phyloP scores from a whole-genome alignment of 2,888 invertebrate species.

The Troides helena region DNA sequence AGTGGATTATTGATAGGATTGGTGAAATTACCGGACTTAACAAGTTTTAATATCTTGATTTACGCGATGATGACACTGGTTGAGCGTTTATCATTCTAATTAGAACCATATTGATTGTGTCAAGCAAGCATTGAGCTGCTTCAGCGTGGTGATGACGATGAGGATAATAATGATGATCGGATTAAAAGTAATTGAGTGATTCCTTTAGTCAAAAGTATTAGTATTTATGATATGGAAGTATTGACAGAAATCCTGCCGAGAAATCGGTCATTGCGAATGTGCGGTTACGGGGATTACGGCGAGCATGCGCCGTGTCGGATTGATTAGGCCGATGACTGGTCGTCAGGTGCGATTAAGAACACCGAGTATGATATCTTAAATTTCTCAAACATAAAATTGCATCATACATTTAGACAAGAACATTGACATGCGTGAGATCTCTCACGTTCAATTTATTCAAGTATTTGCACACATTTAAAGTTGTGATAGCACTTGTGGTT shows the following conservation, averaged over 20 bases:
- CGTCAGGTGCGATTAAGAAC: constrained; percentile 51
- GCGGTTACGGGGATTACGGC: constrained; percentile 34
- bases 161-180: too few species aligned
- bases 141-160: too few species aligned
- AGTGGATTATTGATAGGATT: too few species aligned
- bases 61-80: too few species aligned
- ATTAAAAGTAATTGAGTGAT: too few species aligned
- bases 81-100: too few species aligned
- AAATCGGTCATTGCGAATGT: constrained; percentile 21
- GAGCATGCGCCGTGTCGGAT: constrained; percentile 42
- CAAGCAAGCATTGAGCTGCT: too few species aligned
- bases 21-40: too few species aligned
- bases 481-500: not conserved
- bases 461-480: not conserved
- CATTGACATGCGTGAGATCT: constrained; percentile 39
- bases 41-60: too few species aligned
- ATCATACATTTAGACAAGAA: constrained; percentile 41
- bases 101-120: too few species aligned
- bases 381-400: constrained; percentile 54
- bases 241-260: constrained; percentile 25
- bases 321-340: constrained; percentile 52
- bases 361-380: constrained; percentile 44
- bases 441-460: not conserved
- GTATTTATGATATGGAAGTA: constrained; percentile 12
- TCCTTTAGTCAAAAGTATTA: not conserved